Evolutionary conservation across 2,113 vertebrate species (phyloP).

Genomic region (Meriones unguiculatus): DNA sequence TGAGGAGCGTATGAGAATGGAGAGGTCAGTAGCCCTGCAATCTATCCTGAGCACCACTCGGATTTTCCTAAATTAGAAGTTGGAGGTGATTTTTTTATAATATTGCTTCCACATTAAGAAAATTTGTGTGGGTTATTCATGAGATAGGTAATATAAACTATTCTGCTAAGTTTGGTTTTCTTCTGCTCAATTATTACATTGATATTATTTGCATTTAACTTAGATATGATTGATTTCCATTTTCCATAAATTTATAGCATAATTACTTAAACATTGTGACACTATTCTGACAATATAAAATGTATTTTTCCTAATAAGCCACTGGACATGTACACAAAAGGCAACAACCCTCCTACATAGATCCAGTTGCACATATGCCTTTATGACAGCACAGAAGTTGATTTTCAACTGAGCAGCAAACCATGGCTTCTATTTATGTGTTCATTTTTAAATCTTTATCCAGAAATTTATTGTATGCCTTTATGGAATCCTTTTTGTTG

Average conservation of each 20-base stretch:
- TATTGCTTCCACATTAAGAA: not conserved
- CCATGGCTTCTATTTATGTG: slow-evolving; percentile 3
- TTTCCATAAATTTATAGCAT: slow-evolving; percentile 27
- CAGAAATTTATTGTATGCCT: slow-evolving; percentile 66
- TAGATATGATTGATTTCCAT: slow-evolving; percentile 8
- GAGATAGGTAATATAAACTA: not conserved
- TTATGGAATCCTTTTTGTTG: slow-evolving; percentile 66
- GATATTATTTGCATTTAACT: not conserved
- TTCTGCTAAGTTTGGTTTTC: not conserved
- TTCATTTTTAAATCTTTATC: slow-evolving; percentile 70
- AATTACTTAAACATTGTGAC: slow-evolving; percentile 22
- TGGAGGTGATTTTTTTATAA: not conserved
- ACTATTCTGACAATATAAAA: slow-evolving; percentile 45
- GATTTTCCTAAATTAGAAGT: not conserved
- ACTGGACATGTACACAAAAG: slow-evolving; percentile 16
- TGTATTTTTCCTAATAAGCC: not conserved
- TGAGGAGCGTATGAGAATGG: not conserved
- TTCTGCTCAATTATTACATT: not conserved
- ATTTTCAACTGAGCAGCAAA: not conserved
- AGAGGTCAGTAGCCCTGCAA: not conserved
- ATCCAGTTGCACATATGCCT: not conserved
- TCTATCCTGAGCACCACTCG: not conserved
- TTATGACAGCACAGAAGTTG: not conserved
- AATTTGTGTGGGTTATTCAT: not conserved
- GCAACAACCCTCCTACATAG: not conserved